These are phyloP conservation scores for Diceros bicornis DNA, from an alignment of 2,797 vertebrate genomes.

Conservation along the genomic window DNA sequence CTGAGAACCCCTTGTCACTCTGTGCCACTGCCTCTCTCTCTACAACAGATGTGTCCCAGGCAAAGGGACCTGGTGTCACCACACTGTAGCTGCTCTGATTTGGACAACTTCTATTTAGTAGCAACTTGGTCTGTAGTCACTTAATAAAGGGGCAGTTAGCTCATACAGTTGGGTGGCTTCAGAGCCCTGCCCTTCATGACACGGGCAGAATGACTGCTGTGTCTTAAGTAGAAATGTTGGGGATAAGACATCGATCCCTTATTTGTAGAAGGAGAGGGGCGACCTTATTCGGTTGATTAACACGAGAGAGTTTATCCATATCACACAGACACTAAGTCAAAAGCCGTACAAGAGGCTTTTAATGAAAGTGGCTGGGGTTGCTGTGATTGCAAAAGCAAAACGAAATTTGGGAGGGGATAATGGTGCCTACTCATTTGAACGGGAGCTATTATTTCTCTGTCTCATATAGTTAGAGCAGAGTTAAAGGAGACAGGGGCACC, in stretches of 20 bases:
- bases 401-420: not conserved
- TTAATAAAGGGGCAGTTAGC: not conserved
- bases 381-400: constrained; percentile 26
- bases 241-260: not conserved
- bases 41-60: not conserved
- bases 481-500: not conserved
- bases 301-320: constrained; percentile 9
- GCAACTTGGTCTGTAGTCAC: not conserved
- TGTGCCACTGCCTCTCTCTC: not conserved
- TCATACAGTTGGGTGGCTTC: not conserved
- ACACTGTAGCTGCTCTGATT: not conserved
- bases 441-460: not conserved
- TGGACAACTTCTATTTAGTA: too few species aligned
- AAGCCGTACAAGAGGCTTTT: constrained; percentile 6
- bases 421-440: not conserved
- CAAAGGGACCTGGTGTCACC: not conserved
- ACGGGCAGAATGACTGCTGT: not conserved
- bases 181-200: not conserved
- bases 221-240: not conserved
- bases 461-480: not conserved
- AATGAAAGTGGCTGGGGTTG: not conserved
- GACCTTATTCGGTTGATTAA: not conserved
- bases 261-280: not conserved
- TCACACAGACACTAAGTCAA: not conserved
- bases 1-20: not conserved